Evolutionary conservation across 2,113 vertebrate species (phyloP).

Genomic region (cat (Felis catus)): F.catus_Fca126_mat1.0 CM031424.1:46568001-46568500

Average conservation of each 20-base stretch:
- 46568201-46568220: not conserved
- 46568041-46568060: not conserved
- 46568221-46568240: not conserved
- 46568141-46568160: not conserved
- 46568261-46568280: not conserved
- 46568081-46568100: not conserved
- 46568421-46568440: not conserved
- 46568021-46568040: not conserved
- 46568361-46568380: not conserved
- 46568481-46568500: no score
- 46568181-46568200: not conserved
- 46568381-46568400: not conserved
- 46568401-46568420: not conserved
- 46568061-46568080: not conserved
- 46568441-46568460: not conserved
- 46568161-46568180: not conserved
- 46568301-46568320: not conserved
- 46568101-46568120: not conserved
- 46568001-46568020: not conserved
- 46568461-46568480: not conserved
- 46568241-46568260: not conserved
- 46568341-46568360: not conserved
- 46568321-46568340: not conserved
- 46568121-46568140: not conserved
- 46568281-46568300: not conserved